phyloP scores from a whole-genome alignment of 2,888 invertebrate species.

The Pomacea canaliculata region DNA sequence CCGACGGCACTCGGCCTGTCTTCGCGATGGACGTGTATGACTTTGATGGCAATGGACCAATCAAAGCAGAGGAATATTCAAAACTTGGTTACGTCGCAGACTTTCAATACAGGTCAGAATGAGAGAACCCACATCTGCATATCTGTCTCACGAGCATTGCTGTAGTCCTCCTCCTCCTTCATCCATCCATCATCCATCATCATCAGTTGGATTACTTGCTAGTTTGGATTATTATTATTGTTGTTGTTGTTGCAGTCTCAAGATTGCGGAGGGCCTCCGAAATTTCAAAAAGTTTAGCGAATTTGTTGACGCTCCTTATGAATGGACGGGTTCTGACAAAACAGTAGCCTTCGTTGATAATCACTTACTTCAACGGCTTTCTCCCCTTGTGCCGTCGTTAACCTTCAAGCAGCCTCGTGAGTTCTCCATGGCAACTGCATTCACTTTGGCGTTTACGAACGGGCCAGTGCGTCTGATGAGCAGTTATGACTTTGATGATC shows the following conservation, averaged over 20 bases:
- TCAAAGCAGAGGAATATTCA: slow-evolving; percentile 14
- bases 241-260: not conserved
- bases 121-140: too few relatives aligned
- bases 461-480: slow-evolving; percentile 83
- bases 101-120: slow-evolving; percentile 11
- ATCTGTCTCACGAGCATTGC: too few relatives aligned
- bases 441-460: slow-evolving; percentile 80
- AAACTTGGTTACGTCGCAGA: slow-evolving; percentile 28
- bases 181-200: too few relatives aligned
- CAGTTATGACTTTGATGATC: slow-evolving; percentile 76
- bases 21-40: slow-evolving; percentile 21
- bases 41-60: not conserved
- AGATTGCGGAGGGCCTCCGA: slow-evolving; percentile 11
- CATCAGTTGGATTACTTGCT: too few relatives aligned
- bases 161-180: not conserved
- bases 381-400: not conserved
- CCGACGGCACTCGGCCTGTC: slow-evolving; percentile 20
- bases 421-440: slow-evolving; percentile 79
- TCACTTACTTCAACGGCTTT: slow-evolving; percentile 86
- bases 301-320: slow-evolving; percentile 37
- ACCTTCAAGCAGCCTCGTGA: slow-evolving; percentile 66
- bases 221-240: too few relatives aligned
- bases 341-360: slow-evolving; percentile 88
- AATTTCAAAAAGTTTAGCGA: slow-evolving; percentile 15
- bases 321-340: slow-evolving; percentile 60